phyloP scores from a whole-genome alignment of 2,888 invertebrate species.

The Drosophila tripunctata region DNA sequence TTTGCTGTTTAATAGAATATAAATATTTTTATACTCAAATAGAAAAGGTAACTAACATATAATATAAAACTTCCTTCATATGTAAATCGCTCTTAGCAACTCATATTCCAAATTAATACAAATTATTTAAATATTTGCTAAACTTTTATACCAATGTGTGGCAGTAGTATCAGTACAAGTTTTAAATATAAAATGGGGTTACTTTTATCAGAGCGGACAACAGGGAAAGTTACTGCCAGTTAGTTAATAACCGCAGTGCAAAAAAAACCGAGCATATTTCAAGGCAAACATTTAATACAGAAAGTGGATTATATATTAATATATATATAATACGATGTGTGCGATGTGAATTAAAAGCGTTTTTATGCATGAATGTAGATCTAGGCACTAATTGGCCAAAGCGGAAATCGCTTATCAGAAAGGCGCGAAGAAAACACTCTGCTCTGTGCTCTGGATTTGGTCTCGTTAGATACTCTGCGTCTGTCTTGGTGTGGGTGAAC shows the following conservation, averaged over 20 bases:
- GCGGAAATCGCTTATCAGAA: constrained; percentile 71
- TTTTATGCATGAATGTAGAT: constrained; percentile 64
- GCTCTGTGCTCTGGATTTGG: constrained; percentile 12
- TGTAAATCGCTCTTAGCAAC: too few relatives aligned
- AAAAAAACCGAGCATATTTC: constrained; percentile 46
- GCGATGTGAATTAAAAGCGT: constrained; percentile 44
- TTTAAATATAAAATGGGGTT: constrained; percentile 39
- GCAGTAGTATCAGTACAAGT: too few relatives aligned
- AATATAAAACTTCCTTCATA: too few relatives aligned
- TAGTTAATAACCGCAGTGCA: constrained; percentile 38
- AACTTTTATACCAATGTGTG: constrained; percentile 22
- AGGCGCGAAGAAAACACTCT: constrained; percentile 46
- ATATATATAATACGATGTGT: not conserved
- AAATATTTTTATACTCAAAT: too few relatives aligned
- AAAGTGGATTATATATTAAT: constrained; percentile 34
- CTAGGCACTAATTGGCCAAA: constrained; percentile 62
- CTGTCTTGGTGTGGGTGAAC: constrained; percentile 64
- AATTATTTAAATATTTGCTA: not conserved
- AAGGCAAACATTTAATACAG: constrained; percentile 45
- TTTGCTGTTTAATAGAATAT: too few relatives aligned
- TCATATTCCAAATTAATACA: too few relatives aligned
- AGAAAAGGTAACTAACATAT: too few relatives aligned
- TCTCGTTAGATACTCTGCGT: constrained; percentile 15
- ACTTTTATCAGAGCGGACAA: constrained; percentile 36
- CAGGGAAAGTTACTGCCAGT: constrained; percentile 57